Conservation (phyloP, 1,140 invertebrate species). For the Drosophila parvula region DNA sequence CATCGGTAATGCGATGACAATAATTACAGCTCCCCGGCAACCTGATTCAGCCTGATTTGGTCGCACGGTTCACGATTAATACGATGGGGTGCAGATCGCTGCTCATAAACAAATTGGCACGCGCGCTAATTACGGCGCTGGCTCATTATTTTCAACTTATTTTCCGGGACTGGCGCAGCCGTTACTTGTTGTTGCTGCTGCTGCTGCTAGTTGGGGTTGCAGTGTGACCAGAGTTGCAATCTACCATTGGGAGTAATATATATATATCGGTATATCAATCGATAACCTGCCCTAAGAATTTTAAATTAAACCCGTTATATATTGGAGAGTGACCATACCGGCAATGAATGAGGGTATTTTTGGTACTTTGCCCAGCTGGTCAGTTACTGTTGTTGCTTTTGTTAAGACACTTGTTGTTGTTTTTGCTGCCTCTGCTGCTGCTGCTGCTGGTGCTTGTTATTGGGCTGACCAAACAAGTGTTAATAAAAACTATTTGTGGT, state of each 20-base stretch:
- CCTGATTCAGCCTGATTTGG: not conserved
- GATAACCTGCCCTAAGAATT: not conserved
- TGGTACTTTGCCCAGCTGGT: not conserved
- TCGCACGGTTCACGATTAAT: not conserved
- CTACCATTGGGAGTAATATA: not conserved
- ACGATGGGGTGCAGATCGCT: not conserved
- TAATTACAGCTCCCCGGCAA: conserved; percentile 3
- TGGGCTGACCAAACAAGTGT: conserved; percentile 22
- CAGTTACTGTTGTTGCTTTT: not conserved
- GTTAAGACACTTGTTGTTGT: not conserved
- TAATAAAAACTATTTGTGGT: conserved; percentile 30
- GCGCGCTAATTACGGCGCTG: conserved; percentile 20
- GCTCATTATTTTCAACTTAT: conserved; percentile 29
- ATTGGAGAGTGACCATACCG: not conserved
- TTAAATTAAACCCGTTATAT: not conserved
- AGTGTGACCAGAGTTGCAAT: not conserved
- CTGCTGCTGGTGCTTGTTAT: conserved; percentile 12
- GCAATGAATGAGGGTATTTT: not conserved
- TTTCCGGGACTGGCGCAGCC: conserved; percentile 12
- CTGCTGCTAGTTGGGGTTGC: not conserved
- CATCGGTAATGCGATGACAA: conserved; percentile 33
- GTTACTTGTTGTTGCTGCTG: conserved; percentile 10
- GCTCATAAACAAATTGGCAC: conserved; percentile 11
- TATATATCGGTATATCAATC: not conserved
- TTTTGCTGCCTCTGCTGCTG: not conserved